phyloP scores from a whole-genome alignment of 2,797 vertebrate genomes.

The Eupleurogrammus muticus region DNA sequence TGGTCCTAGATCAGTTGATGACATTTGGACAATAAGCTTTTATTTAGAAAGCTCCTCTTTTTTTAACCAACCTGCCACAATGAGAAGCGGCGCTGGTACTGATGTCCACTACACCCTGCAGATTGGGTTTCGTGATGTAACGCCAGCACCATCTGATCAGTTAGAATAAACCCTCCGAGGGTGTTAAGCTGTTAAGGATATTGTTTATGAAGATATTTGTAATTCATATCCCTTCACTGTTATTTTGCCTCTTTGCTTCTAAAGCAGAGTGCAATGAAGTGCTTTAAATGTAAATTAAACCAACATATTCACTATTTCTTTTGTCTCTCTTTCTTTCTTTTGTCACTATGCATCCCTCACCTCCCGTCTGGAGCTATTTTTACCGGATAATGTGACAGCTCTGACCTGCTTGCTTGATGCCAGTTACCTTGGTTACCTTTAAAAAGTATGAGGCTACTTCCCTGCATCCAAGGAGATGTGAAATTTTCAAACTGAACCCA shows the following conservation, averaged over 20 bases:
- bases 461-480: constrained; percentile 42
- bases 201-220: neutral
- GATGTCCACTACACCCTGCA: constrained; percentile 3
- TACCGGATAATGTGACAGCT: constrained; percentile 57
- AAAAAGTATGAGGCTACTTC: constrained; percentile 55
- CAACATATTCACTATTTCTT: neutral
- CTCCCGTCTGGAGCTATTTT: constrained; percentile 66
- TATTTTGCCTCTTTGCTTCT: neutral
- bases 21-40: neutral
- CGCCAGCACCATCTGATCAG: constrained; percentile 1
- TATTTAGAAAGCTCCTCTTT: constrained; percentile 15
- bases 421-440: constrained; percentile 81
- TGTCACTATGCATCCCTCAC: constrained; percentile 18
- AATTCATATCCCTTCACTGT: neutral
- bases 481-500: constrained; percentile 14
- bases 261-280: neutral
- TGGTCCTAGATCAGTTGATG: too few relatives aligned
- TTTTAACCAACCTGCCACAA: constrained; percentile 17
- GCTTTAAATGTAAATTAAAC: constrained; percentile 1
- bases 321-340: neutral
- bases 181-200: neutral
- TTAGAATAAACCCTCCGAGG: constrained; percentile 13
- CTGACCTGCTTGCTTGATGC: constrained; percentile 59
- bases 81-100: constrained; percentile 6
- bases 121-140: constrained; percentile 24